phyloP scores from a whole-genome alignment of 1,140 invertebrate species.

The Saxidomus purpurata region DNA sequence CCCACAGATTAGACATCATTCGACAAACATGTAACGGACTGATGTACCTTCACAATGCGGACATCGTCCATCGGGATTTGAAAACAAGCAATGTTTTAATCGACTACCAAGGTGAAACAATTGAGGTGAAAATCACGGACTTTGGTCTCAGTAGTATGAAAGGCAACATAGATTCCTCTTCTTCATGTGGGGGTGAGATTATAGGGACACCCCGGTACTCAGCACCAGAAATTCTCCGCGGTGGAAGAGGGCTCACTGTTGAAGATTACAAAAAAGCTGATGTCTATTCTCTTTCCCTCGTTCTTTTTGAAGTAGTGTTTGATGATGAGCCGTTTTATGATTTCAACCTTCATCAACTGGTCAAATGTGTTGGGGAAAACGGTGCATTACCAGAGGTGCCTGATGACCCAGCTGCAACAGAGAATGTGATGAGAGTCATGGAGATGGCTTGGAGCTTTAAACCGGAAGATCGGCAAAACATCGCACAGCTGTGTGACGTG shows the following conservation, averaged over 20 bases:
- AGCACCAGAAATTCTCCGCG: slow-evolving; percentile 71
- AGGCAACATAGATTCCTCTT: slow-evolving; percentile 6
- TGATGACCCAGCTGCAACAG: background rate
- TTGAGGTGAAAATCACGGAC: slow-evolving; percentile 69
- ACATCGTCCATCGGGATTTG: slow-evolving; percentile 21
- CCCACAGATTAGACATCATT: slow-evolving; percentile 3
- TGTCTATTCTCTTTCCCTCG: slow-evolving; percentile 62
- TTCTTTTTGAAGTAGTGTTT: slow-evolving; percentile 65
- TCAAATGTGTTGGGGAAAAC: slow-evolving; percentile 62
- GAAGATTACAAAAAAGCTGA: slow-evolving; percentile 65
- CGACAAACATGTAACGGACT: background rate
- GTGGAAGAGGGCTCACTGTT: slow-evolving; percentile 37
- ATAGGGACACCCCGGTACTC: slow-evolving; percentile 69
- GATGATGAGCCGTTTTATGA: slow-evolving; percentile 71
- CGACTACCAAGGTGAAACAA: background rate
- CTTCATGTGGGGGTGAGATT: background rate
- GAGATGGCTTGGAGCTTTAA: slow-evolving; percentile 60
- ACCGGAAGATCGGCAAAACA: slow-evolving; percentile 39
- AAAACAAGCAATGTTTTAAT: slow-evolving; percentile 10
- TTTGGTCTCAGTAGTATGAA: slow-evolving; percentile 74
- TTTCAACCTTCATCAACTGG: slow-evolving; percentile 58
- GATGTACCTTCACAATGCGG: background rate
- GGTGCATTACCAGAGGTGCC: slow-evolving; percentile 51
- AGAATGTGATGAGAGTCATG: slow-evolving; percentile 20
- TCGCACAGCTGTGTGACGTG: background rate